Base-by-base conservation (phyloP, 2,888 invertebrate species). In the Celastrina argiolus region DNA sequence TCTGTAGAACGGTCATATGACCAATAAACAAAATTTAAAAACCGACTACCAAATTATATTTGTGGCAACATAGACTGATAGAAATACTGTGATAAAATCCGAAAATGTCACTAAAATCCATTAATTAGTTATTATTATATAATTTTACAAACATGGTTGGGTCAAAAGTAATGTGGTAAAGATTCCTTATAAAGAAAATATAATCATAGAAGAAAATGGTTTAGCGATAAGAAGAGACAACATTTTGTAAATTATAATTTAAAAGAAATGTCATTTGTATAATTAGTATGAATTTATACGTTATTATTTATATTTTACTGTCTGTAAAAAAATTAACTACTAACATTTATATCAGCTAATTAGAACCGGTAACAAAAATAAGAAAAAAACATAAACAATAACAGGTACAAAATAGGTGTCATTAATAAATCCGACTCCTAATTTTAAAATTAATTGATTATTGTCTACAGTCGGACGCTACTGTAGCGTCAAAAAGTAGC, bases 381-480 rank as follows among this genome's bases (percentile, higher is more conserved):
- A 51, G 51, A 22, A 51, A 22, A 18, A 45, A 18, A 45, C 18
- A 18, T n/a, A 45, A 45, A 18, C 1, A 22, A 51, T 22, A 51
- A 51, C 51, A 22, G 51, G 51, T 51, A 51, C 22, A 51, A 51
- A 51, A 51, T 22, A 51, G 51, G 22, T 51, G 51, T 51, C 22
- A 22, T 18, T 18, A 18, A 14, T 22, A 2, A 26, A 51, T 51
- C 51, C 51, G 5, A 51, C 26, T 51, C 51, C 51, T 51, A 51
- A 51, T 51, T 51, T 51, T 12, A 51, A 51, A 51, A 51, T 22
- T 22, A 22, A 51, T 26, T 39, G 10, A 14, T 45, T 45, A 8
- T 8, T 16, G 45, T 16, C 45, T 18, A 45, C 45, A 18, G 45
- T 18, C 16, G 10, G 45, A 42, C 45, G 45, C 18, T 18, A 18